A percentile compares a stretch with the other conserved stretches of the same genome.
These are phyloP conservation scores for Labeo catla DNA, from an alignment of 2,113 vertebrate species.

Conservation along the genomic window DNA sequence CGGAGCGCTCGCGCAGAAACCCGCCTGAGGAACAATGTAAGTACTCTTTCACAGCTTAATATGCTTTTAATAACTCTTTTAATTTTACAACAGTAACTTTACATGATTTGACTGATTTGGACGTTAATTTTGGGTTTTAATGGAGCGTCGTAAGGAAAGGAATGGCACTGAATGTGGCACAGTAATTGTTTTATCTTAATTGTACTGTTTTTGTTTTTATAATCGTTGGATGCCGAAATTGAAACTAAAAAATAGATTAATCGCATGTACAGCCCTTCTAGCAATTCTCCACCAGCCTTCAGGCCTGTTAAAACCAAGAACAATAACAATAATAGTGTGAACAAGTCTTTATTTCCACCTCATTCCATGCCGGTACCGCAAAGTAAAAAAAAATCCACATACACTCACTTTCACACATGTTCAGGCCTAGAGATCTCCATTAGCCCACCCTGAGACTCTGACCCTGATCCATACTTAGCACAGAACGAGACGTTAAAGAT, in stretches of 20 bases:
- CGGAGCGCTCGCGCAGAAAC: too few relatives aligned
- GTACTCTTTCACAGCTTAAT: too few relatives aligned
- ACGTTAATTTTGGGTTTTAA: neutral
- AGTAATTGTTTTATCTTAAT: neutral
- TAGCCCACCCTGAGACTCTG: slow-evolving; percentile 43
- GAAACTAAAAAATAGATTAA: neutral
- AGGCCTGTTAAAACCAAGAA: neutral
- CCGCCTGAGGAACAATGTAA: too few relatives aligned
- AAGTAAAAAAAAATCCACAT: neutral
- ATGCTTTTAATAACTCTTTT: neutral
- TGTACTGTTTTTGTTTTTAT: neutral
- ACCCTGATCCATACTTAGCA: slow-evolving; percentile 68
- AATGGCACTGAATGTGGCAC: neutral
- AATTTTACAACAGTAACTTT: neutral
- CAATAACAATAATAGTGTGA: neutral
- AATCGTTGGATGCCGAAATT: neutral
- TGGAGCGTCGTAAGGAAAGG: too few relatives aligned
- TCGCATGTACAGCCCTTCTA: neutral
- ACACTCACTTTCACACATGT: neutral
- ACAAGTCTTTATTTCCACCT: neutral
- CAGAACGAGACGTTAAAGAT: slow-evolving; percentile 66
- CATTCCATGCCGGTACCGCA: neutral
- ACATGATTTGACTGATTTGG: neutral
- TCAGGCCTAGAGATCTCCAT: slow-evolving; percentile 33
- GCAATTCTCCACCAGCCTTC: neutral